Evolutionary conservation across 2,113 vertebrate genomes (phyloP).

Genomic region (Mola mola): DNA sequence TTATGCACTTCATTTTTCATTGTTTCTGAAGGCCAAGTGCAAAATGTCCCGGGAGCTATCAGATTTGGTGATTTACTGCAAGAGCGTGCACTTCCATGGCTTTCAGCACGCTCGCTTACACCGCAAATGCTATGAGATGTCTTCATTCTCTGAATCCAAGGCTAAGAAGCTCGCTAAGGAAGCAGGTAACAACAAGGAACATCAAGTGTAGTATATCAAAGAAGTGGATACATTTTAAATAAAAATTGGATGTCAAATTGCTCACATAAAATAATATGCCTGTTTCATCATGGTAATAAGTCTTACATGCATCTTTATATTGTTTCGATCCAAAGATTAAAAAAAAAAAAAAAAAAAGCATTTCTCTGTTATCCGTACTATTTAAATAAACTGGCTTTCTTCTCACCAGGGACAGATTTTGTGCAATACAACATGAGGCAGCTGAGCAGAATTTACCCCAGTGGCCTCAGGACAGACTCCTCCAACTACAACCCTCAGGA

Average conservation of each 20-base stretch:
- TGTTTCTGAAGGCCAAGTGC: conserved; percentile 82
- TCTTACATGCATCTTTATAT: too few relatives aligned
- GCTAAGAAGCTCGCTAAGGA: conserved; percentile 87
- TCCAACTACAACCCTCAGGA: conserved; percentile 95
- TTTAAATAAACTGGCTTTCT: neutral
- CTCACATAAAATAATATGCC: too few relatives aligned
- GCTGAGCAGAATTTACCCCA: conserved; percentile 91
- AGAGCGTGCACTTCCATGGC: conserved; percentile 86
- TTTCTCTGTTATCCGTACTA: too few relatives aligned
- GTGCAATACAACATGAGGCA: conserved; percentile 89
- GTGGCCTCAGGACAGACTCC: conserved; percentile 91
- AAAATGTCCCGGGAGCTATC: conserved; percentile 86
- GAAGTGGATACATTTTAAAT: too few relatives aligned
- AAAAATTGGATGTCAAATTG: too few relatives aligned
- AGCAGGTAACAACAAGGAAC: conserved; percentile 76
- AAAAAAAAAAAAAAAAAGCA: too few relatives aligned
- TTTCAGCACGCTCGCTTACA: conserved; percentile 84
- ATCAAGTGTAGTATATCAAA: neutral
- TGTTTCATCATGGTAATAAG: too few relatives aligned
- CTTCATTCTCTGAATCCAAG: conserved; percentile 92
- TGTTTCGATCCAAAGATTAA: too few relatives aligned
- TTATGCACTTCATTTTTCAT: neutral
- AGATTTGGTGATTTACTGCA: conserved; percentile 92
- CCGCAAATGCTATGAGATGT: conserved; percentile 87
- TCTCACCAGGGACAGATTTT: conserved; percentile 82